Base-by-base conservation (phyloP, 2,113 vertebrate species). In the Engraulis encrasicolus region DNA sequence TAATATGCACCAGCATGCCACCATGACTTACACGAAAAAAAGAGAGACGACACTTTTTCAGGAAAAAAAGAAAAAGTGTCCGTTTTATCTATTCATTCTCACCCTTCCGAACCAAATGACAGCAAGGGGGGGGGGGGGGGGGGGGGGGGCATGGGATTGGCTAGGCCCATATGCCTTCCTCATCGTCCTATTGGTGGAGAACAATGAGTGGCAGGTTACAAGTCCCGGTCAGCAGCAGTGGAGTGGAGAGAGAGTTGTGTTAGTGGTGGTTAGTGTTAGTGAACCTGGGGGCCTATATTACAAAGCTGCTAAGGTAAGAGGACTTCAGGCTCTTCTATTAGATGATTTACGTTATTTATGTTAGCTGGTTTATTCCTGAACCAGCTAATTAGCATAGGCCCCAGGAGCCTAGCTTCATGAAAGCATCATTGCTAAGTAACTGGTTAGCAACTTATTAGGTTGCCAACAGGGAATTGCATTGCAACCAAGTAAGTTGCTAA, bases 131-230 rank as follows among this genome's bases (percentile, higher is more conserved):
- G n/a, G n/a, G n/a, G n/a, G n/a, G n/a, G n/a, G n/a, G n/a, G n/a
- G n/a, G n/a, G n/a, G n/a, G n/a, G 97, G 96, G 95, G 95, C 96
- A 96, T 95, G 93, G 95, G 95, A 95, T 92, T 95, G 94, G 96
- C 96, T 99, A 99, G 93, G 98, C 98, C 98, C 98, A 99, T 95
- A 99, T 99, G 94, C 98, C 98, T 96, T 99, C 98, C 96, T 99
- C 98, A 94, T 99, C 98, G 93, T 99, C 98, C 98, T 99, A 97
- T 81, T 37, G 93, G 95, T 93, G 95, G 95, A 78, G 78, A 92
- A 84, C 91, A 93, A 91, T 89, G 92, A 91, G 91, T n/a, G 91
- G 83, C 80, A 84, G 89, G 92, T 93, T 92, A 85, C n/a, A 85
- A 91, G 89, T 96, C 97, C 95, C 93, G 92, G 87, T 97, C 96